Evolutionary conservation across 2,888 invertebrate genomes (phyloP).

Genomic region (Rhagonycha lutea): DNA sequence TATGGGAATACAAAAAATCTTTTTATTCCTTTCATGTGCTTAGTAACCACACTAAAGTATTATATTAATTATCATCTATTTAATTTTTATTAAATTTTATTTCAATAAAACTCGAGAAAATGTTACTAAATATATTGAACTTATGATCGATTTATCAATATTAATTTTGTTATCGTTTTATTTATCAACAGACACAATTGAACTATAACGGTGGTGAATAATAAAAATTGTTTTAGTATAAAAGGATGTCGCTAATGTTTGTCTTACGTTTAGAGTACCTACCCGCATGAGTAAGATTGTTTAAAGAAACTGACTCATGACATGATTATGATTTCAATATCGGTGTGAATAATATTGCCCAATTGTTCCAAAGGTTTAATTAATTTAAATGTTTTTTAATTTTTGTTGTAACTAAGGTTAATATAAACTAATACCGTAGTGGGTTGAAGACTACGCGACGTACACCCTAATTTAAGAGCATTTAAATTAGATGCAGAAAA

Average conservation of each 20-base stretch:
- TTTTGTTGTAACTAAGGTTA: constrained; percentile 4
- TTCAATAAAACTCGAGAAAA: too few relatives aligned
- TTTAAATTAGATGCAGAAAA: constrained; percentile 16
- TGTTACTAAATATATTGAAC: too few relatives aligned
- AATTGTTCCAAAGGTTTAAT: constrained; percentile 7
- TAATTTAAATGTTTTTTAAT: not conserved
- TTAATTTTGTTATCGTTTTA: not conserved
- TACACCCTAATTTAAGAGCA: constrained; percentile 11
- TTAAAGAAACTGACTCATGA: not conserved
- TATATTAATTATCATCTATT: not conserved
- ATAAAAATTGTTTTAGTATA: not conserved
- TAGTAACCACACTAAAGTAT: not conserved
- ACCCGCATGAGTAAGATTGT: constrained; percentile 5
- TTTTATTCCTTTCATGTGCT: not conserved
- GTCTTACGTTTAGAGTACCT: not conserved
- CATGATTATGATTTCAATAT: not conserved
- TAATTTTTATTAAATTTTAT: not conserved
- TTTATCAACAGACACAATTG: not conserved
- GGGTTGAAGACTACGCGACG: not conserved
- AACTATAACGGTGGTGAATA: not conserved
- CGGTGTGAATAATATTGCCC: constrained; percentile 4
- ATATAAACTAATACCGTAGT: not conserved
- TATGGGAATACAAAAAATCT: not conserved
- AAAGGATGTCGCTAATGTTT: not conserved
- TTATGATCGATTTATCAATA: not conserved